These are phyloP conservation scores for Kuschelorhynchus macadamiae DNA, from an alignment of 2,888 invertebrate species.

Conservation along the genomic window DNA sequence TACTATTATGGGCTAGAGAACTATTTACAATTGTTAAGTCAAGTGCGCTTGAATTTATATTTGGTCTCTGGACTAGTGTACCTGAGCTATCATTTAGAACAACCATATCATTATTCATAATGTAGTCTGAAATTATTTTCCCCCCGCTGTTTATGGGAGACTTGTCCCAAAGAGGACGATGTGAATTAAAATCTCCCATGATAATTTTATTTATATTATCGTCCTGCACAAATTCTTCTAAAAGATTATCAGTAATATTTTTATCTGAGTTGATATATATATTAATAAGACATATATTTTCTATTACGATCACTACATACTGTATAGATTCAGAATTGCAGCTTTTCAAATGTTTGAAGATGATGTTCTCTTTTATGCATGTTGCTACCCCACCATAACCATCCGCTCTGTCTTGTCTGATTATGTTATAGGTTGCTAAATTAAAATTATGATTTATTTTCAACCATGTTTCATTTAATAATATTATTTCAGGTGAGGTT, in stretches of 20 bases:
- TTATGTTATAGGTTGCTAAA: conserved; percentile 14
- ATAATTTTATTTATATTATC: background rate
- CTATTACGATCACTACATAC: conserved; percentile 3
- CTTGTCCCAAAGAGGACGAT: background rate
- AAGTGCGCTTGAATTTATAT: background rate
- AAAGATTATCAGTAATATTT: background rate
- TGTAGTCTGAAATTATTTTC: background rate
- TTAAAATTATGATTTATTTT: conserved; percentile 2
- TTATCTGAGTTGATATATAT: conserved; percentile 3
- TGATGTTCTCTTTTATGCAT: conserved; percentile 13
- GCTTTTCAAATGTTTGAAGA: background rate
- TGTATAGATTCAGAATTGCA: background rate
- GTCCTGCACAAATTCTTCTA: background rate
- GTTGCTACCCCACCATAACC: conserved; percentile 21
- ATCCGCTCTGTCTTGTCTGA: conserved; percentile 25
- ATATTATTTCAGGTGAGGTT: conserved; percentile 8
- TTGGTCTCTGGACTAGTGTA: background rate
- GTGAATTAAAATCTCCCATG: too few relatives aligned
- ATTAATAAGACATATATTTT: background rate
- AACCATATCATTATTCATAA: background rate
- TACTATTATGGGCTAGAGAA: background rate
- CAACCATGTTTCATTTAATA: conserved; percentile 30
- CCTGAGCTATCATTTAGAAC: conserved; percentile 7
- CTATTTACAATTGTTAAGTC: background rate
- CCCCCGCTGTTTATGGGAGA: background rate